A percentile compares a stretch with the other conserved stretches of the same genome.
These are phyloP conservation scores for Sebastes vulpes DNA, from an alignment of 2,797 vertebrate species.

Conservation along the genomic window DNA sequence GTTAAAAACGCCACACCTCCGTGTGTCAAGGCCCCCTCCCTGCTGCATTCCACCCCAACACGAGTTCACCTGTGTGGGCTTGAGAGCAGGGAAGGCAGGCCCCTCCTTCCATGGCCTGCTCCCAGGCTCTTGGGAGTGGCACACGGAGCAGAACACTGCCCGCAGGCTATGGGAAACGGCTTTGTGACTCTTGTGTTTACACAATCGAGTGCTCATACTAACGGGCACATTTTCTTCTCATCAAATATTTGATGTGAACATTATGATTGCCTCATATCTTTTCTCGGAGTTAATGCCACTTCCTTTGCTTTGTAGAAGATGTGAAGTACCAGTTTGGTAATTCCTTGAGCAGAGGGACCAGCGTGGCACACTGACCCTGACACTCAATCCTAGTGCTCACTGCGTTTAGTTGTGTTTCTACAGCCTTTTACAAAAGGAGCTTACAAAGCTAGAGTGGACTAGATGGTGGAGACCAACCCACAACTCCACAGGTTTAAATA, in stretches of 20 bases:
- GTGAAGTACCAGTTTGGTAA: not conserved
- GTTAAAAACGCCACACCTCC: constrained; percentile 69
- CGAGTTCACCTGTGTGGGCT: constrained; percentile 89
- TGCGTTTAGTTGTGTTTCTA: not conserved
- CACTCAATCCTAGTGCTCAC: not conserved
- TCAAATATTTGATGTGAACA: constrained; percentile 28
- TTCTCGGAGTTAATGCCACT: not conserved
- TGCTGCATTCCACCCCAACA: constrained; percentile 80
- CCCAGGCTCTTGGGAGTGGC: constrained; percentile 77
- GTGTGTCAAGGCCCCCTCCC: constrained; percentile 52
- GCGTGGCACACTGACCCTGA: constrained; percentile 23
- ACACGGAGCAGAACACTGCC: constrained; percentile 61
- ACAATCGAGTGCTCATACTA: constrained; percentile 36
- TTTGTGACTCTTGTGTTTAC: constrained; percentile 61
- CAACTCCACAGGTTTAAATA: not conserved
- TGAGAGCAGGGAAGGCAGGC: constrained; percentile 72
- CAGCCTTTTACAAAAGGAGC: not conserved
- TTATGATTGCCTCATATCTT: constrained; percentile 4
- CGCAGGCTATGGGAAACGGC: constrained; percentile 65
- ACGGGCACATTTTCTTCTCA: constrained; percentile 37
- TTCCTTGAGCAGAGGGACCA: constrained; percentile 28
- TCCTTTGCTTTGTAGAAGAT: not conserved
- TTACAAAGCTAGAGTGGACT: not conserved
- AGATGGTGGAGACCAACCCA: not conserved
- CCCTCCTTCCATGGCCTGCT: constrained; percentile 62